Percentiles rank a stretch among this genome's conserved stretches.
phyloP scores from a whole-genome alignment of 2,888 invertebrate species.

The Noctuana brunneofusca region DNA sequence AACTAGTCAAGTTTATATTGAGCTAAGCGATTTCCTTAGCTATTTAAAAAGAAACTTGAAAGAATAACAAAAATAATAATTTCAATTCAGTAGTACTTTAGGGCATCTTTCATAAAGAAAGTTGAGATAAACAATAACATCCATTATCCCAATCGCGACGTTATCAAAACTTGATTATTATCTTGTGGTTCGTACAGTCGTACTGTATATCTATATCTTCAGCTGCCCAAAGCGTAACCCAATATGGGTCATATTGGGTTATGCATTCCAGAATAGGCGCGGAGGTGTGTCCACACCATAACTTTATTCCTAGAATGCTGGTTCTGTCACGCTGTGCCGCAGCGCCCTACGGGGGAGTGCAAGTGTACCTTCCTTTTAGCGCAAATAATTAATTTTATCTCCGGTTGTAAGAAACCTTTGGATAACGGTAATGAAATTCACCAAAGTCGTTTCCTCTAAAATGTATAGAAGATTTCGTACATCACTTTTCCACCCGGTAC shows the following conservation, averaged over 20 bases:
- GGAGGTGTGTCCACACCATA: conserved; percentile 31
- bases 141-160: too few species aligned
- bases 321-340: conserved; percentile 10
- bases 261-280: neutral
- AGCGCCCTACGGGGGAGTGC: neutral
- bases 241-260: neutral
- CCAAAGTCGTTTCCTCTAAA: neutral
- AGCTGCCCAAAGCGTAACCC: neutral
- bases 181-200: too few species aligned
- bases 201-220: too few species aligned
- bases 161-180: too few species aligned
- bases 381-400: neutral
- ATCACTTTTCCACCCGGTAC: neutral
- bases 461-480: neutral
- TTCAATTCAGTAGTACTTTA: too few species aligned
- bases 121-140: too few species aligned
- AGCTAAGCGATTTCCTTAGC: too few species aligned
- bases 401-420: neutral
- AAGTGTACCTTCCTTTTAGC: neutral
- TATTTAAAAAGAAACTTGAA: too few species aligned
- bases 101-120: too few species aligned
- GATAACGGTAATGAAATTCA: neutral
- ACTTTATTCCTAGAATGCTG: conserved; percentile 5
- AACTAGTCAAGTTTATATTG: too few species aligned
- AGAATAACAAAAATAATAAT: too few species aligned